Percentiles rank a stretch among this genome's conserved stretches.
Evolutionary conservation across 2,113 vertebrate species (phyloP).

Genomic region (Mirza zaza): DNA sequence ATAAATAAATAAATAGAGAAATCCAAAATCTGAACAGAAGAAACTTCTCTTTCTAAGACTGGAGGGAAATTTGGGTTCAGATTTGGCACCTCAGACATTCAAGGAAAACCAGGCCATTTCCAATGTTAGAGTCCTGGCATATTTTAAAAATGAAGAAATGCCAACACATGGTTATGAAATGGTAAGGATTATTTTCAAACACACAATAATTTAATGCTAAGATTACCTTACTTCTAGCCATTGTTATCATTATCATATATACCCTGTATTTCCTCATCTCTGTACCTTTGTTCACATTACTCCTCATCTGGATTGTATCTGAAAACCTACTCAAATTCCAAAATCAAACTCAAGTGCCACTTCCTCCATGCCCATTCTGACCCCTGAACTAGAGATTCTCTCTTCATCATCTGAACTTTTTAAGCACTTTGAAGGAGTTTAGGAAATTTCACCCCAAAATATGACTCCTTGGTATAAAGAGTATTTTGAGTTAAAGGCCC

Average conservation of each 20-base stretch:
- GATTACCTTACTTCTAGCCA: not conserved
- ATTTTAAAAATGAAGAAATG: constrained; percentile 25
- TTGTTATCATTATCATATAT: not conserved
- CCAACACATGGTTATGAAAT: not conserved
- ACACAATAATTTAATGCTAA: not conserved
- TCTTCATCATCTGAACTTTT: not conserved
- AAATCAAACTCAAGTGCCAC: not conserved
- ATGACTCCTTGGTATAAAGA: too few relatives aligned
- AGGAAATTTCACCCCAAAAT: too few relatives aligned
- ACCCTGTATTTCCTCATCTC: not conserved
- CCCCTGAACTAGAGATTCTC: not conserved
- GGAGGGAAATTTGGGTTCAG: not conserved
- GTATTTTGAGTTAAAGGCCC: too few relatives aligned
- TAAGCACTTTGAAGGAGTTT: not conserved
- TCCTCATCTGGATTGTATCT: not conserved
- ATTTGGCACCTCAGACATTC: not conserved
- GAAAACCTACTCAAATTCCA: not conserved
- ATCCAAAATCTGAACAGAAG: not conserved
- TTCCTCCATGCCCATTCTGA: not conserved
- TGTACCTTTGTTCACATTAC: not conserved
- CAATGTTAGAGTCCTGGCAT: not conserved
- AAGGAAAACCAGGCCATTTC: not conserved
- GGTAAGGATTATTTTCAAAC: not conserved
- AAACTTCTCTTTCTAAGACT: not conserved
- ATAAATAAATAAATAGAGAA: not conserved